These are phyloP conservation scores for Smittia sp. DNA, from an alignment of 2,888 invertebrate species.

Conservation along the genomic window DNA sequence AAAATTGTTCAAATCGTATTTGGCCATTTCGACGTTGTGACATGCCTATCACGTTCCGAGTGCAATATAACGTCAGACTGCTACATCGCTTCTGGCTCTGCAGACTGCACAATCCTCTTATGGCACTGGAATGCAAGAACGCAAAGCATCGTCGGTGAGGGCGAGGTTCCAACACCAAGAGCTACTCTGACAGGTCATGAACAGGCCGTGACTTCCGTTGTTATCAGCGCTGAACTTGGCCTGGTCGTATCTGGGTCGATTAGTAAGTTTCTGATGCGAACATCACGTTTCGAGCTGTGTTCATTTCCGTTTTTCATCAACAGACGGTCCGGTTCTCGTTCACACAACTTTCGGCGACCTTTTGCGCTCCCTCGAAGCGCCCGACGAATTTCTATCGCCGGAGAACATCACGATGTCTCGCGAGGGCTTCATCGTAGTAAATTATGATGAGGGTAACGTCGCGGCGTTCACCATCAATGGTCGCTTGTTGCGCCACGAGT, in stretches of 20 bases:
- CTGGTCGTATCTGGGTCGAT: slow-evolving; percentile 92
- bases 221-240: slow-evolving; percentile 96
- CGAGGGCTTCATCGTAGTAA: slow-evolving; percentile 93
- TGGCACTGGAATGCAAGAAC: slow-evolving; percentile 99
- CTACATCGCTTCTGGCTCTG: slow-evolving; percentile 96
- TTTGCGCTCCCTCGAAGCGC: slow-evolving; percentile 83
- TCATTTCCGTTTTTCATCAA: slow-evolving; percentile 11
- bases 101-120: slow-evolving; percentile 95
- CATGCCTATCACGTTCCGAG: slow-evolving; percentile 94
- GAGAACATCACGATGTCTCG: slow-evolving; percentile 91
- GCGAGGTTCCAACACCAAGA: slow-evolving; percentile 91
- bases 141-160: slow-evolving; percentile 96
- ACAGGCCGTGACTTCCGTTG: slow-evolving; percentile 90
- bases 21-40: slow-evolving; percentile 98
- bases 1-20: slow-evolving; percentile 98
- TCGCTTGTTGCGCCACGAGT: slow-evolving; percentile 80
- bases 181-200: slow-evolving; percentile 98
- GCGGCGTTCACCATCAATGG: slow-evolving; percentile 95
- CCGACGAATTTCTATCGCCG: slow-evolving; percentile 70
- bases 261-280: slow-evolving; percentile 53
- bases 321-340: slow-evolving; percentile 93
- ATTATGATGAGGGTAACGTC: slow-evolving; percentile 88
- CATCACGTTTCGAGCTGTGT: no score
- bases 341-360: slow-evolving; percentile 98
- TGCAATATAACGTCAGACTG: slow-evolving; percentile 99